phyloP scores from a whole-genome alignment of 2,797 vertebrate species.

The Thaleichthys pacificus region DNA sequence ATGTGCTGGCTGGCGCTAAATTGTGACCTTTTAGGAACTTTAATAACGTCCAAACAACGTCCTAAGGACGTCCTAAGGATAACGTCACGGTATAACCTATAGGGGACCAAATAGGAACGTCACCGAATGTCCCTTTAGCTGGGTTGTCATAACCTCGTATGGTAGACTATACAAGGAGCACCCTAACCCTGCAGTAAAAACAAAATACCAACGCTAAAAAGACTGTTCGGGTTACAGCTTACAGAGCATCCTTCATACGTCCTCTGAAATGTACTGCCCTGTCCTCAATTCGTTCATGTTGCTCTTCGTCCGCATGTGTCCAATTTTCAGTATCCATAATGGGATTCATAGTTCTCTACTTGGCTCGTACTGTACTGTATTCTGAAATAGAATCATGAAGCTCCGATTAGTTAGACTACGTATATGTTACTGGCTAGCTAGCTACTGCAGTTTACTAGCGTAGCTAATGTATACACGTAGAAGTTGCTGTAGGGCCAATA shows the following conservation, averaged over 20 bases:
- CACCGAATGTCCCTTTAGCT: no score
- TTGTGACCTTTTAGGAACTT: no score
- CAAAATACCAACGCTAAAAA: neutral
- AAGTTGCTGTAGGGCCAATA: neutral
- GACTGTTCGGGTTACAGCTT: constrained; percentile 34
- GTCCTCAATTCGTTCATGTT: constrained; percentile 55
- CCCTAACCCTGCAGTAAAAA: neutral
- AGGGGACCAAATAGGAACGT: no score
- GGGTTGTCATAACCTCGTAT: no score
- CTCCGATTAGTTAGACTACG: neutral
- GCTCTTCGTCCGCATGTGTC: constrained; percentile 63
- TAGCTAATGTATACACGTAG: neutral
- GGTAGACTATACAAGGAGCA: no score
- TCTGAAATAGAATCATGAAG: constrained; percentile 15
- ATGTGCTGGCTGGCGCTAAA: neutral
- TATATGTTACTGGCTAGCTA: neutral
- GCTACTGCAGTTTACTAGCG: no score
- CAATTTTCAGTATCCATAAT: constrained; percentile 68
- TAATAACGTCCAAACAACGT: no score
- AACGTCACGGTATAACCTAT: no score
- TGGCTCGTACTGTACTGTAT: constrained; percentile 51
- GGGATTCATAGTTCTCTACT: constrained; percentile 73
- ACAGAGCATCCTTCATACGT: constrained; percentile 70
- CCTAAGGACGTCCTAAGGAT: no score
- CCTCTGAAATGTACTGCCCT: constrained; percentile 55